Base-by-base conservation (phyloP, 92 coral and sea anemone species). In the Nematostella vectensis region DNA sequence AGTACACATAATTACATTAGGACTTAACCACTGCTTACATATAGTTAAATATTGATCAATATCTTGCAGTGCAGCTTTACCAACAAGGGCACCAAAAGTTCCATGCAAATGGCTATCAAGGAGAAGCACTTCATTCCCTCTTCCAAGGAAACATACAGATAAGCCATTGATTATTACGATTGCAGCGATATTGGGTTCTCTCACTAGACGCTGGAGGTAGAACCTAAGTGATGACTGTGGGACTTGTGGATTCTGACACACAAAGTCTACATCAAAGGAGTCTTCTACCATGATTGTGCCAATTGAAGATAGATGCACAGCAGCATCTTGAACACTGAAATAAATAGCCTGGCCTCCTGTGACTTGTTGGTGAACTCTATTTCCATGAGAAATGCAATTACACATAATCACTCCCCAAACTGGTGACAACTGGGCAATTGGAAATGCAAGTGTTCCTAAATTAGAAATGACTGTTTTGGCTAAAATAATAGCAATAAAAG, bases 1-100 rank as follows among this genome's bases (percentile, higher is more conserved):
- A 8, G 63, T 71, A 26, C 72, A 71, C 50, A 71, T 19, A 42
- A 62, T 63, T 1, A 63, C 51, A 23, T 2, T 53, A n/a, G 40
- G 28, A 40, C 78, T 71, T 4, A 71, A 59, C 18, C 27, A 18
- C 19, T 36, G 54, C 62, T 63, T 62, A 28, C 29, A 20, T 20
- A 25, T 53, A 4, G 27, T 16, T n/a, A 71, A 36, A 52, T 62
- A 62, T 9, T 47, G 23, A 9, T 71, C 71, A 19, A 71, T 8
- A 36, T 25, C 45, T 30, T 39, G 29, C 57, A 51, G 29, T 22
- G 22, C 19, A 10, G 27, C 51, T 45, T 45, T 29, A n/a, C 47
- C 68, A 29, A 62, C 17, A 1, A 62, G 42, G 6, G 57, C 57
- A 3, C 68, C 68, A 48, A 23, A 22, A 1, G 13, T 3, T 11